Percentiles rank a stretch among this genome's conserved stretches.
Conservation (phyloP, 2,888 invertebrate species). For the Chrysolina haemoptera region DNA sequence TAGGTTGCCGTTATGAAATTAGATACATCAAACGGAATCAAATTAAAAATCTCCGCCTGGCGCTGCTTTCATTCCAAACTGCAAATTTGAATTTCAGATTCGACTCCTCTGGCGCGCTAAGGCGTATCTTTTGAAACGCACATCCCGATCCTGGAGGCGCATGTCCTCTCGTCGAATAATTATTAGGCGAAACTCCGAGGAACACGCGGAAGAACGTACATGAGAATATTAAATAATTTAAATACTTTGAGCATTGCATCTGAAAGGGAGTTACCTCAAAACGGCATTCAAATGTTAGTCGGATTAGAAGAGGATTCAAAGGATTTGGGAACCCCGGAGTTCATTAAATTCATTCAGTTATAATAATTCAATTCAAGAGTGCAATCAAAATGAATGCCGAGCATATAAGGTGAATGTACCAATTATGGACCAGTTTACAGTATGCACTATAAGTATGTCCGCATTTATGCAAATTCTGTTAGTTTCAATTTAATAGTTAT, state of each 20-base stretch:
- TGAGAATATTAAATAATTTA: background rate
- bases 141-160: constrained; percentile 3
- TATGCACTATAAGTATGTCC: no score
- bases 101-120: background rate
- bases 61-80: constrained; percentile 16
- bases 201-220: background rate
- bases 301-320: no score
- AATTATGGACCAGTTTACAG: no score
- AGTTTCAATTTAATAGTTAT: no score
- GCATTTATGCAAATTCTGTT: no score
- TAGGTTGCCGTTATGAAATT: constrained; percentile 5
- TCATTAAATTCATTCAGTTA: no score
- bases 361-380: no score
- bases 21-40: constrained; percentile 19
- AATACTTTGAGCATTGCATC: background rate
- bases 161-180: background rate
- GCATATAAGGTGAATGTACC: no score
- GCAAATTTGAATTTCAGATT: constrained; percentile 20
- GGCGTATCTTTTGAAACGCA: constrained; percentile 9
- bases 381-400: no score
- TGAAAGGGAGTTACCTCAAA: background rate
- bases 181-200: constrained; percentile 2
- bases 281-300: no score
- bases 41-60: constrained; percentile 14
- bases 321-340: no score